These are phyloP conservation scores for Acleris literana DNA, from an alignment of 2,888 invertebrate species.

Conservation along the genomic window DNA sequence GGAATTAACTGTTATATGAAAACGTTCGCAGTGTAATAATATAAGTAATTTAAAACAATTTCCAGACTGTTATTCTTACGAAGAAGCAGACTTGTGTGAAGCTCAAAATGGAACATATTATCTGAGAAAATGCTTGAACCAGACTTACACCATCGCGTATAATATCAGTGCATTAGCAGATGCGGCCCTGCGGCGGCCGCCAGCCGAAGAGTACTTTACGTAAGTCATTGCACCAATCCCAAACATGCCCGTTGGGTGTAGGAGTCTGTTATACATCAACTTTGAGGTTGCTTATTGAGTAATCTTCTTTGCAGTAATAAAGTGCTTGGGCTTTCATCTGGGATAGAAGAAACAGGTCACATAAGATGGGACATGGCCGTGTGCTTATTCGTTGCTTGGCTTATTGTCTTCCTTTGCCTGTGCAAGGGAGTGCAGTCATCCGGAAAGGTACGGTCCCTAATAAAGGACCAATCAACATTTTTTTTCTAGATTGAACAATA, in stretches of 20 bases:
- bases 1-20: too few species aligned
- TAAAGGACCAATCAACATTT: too few species aligned
- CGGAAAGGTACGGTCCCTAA: conserved; percentile 82
- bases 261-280: conserved; percentile 2
- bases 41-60: conserved; percentile 12
- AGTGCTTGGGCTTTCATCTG: conserved; percentile 87
- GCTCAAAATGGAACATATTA: conserved; percentile 86
- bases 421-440: conserved; percentile 92
- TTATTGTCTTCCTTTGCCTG: conserved; percentile 89
- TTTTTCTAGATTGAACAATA: neutral
- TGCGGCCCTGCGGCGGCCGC: conserved; percentile 84
- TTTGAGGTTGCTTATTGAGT: conserved; percentile 16
- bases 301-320: conserved; percentile 75
- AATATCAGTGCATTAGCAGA: conserved; percentile 83
- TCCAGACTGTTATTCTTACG: conserved; percentile 87
- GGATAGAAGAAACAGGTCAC: conserved; percentile 88
- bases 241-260: neutral
- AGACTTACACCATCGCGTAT: conserved; percentile 77
- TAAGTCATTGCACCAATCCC: conserved; percentile 58
- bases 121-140: conserved; percentile 84
- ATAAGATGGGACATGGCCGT: conserved; percentile 87
- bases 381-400: conserved; percentile 90
- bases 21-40: neutral
- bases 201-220: conserved; percentile 90
- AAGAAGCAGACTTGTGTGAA: conserved; percentile 85